Conservation (phyloP, 1,140 invertebrate species). For the Chionoecetes opilio region DNA sequence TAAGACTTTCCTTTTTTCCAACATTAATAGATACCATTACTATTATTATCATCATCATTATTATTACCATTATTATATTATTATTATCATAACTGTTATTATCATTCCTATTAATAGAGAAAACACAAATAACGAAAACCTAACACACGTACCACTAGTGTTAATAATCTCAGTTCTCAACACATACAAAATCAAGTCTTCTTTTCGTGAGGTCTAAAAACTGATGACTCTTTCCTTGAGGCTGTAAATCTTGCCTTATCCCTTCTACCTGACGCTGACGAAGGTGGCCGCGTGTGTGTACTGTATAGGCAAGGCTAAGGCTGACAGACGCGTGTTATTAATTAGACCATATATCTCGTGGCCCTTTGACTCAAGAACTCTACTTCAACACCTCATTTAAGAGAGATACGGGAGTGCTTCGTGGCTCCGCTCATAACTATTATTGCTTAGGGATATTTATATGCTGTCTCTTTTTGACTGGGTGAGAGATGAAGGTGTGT, state of each 20-base stretch:
- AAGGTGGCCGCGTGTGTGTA: neutral
- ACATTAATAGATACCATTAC: neutral
- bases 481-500: too few relatives aligned
- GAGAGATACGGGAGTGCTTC: constrained; percentile 25
- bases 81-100: neutral
- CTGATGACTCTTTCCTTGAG: neutral
- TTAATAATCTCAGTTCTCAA: neutral
- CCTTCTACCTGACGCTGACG: neutral
- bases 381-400: constrained; percentile 21
- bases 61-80: neutral
- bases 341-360: constrained; percentile 7
- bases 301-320: neutral
- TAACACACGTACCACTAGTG: neutral
- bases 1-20: neutral
- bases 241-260: neutral
- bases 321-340: constrained; percentile 13
- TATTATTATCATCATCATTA: constrained; percentile 15
- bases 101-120: constrained; percentile 25
- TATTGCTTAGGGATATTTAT: constrained; percentile 8
- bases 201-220: neutral
- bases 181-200: neutral
- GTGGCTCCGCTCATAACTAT: neutral
- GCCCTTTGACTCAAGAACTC: constrained; percentile 18
- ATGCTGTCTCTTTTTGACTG: neutral
- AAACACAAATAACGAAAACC: neutral